Evolutionary conservation across 1,140 invertebrate genomes (phyloP).

Genomic region (Cataglyphis hispanica): DNA sequence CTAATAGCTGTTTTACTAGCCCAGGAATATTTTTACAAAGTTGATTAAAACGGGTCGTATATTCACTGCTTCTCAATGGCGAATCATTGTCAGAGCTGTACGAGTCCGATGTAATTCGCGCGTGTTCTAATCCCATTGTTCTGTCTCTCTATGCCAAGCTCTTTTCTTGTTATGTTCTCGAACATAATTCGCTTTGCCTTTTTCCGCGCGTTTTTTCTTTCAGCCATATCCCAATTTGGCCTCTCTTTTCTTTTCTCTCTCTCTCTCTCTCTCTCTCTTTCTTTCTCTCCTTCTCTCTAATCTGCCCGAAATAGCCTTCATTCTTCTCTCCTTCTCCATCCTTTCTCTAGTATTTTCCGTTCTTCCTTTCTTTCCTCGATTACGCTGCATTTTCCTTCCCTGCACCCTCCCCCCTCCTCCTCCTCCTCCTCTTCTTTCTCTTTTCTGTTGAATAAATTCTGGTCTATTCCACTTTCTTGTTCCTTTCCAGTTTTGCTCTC

Average conservation of each 20-base stretch:
- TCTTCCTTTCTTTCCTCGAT: slow-evolving; percentile 20
- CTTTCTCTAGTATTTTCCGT: neutral
- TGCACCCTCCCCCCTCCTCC: too few species aligned
- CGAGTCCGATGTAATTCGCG: neutral
- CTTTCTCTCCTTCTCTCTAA: neutral
- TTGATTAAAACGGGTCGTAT: slow-evolving; percentile 74
- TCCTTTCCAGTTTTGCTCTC: slow-evolving; percentile 6
- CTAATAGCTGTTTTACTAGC: slow-evolving; percentile 54
- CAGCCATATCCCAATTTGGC: neutral
- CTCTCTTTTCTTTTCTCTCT: neutral
- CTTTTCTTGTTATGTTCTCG: slow-evolving; percentile 22
- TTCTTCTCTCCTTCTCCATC: neutral
- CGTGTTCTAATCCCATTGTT: slow-evolving; percentile 8
- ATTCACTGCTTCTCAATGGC: slow-evolving; percentile 39
- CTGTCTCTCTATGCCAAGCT: neutral
- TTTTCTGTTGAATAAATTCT: neutral
- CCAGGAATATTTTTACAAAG: slow-evolving; percentile 71
- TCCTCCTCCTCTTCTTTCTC: neutral
- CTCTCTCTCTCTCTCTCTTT: neutral
- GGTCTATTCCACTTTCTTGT: neutral
- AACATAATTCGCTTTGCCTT: slow-evolving; percentile 32
- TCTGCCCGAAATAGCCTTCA: slow-evolving; percentile 21
- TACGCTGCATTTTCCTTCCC: neutral
- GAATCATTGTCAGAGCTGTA: slow-evolving; percentile 42
- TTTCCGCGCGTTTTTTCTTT: slow-evolving; percentile 12